phyloP scores from a whole-genome alignment of 2,113 vertebrate genomes.

The Microtus ochrogaster region DNA sequence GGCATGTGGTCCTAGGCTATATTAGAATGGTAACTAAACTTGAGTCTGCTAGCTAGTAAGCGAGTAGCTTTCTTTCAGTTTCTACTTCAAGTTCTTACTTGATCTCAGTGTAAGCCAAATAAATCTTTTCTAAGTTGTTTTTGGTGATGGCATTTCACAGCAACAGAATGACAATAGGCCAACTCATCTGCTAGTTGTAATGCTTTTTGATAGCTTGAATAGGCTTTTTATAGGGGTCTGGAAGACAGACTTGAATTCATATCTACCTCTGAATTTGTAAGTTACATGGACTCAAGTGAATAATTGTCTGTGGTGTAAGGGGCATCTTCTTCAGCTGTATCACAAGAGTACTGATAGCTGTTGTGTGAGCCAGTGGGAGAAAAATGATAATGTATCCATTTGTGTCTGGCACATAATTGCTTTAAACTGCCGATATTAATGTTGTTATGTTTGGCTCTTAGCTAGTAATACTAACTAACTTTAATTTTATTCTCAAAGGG shows the following conservation, averaged over 20 bases:
- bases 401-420: not conserved
- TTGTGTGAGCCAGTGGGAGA: not conserved
- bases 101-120: not conserved
- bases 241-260: not conserved
- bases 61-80: not conserved
- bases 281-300: not conserved
- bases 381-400: not conserved
- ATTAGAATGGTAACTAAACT: not conserved
- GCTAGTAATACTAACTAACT: not conserved
- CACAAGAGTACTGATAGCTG: not conserved
- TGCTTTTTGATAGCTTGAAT: not conserved
- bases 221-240: not conserved
- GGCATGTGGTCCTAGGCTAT: not conserved
- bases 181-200: not conserved
- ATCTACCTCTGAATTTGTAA: not conserved
- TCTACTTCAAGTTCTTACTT: not conserved
- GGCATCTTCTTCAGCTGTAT: not conserved
- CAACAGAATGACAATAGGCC: not conserved
- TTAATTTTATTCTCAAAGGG: not conserved
- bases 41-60: not conserved
- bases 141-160: not conserved
- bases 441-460: not conserved
- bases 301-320: not conserved
- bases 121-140: not conserved
- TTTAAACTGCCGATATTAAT: constrained; percentile 28